Evolutionary conservation across 2,797 vertebrate genomes (phyloP).

Genomic region (Sandelia bainsii): DNA sequence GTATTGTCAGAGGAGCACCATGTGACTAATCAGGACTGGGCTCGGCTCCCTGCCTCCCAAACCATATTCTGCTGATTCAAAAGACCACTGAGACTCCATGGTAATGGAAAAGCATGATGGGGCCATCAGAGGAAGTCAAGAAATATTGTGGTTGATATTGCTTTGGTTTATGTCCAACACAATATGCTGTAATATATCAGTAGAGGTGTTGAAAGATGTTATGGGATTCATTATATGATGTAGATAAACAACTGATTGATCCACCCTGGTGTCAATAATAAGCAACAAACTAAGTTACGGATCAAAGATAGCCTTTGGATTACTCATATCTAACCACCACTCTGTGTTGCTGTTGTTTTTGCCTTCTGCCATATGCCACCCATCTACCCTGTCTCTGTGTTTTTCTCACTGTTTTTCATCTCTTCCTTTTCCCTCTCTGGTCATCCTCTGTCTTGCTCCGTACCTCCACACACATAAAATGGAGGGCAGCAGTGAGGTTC

Average conservation of each 20-base stretch:
- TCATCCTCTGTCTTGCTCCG: constrained; percentile 75
- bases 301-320: constrained; percentile 52
- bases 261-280: constrained; percentile 60
- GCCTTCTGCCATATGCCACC: constrained; percentile 60
- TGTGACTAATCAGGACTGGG: constrained; percentile 78
- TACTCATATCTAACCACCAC: constrained; percentile 37
- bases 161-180: constrained; percentile 72
- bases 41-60: constrained; percentile 67
- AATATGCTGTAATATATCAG: constrained; percentile 62
- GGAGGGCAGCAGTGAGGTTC: constrained; percentile 90
- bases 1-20: constrained; percentile 70
- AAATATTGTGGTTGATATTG: constrained; percentile 57
- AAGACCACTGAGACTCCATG: constrained; percentile 66
- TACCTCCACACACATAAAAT: constrained; percentile 79
- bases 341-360: constrained; percentile 49
- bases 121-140: constrained; percentile 67
- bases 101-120: constrained; percentile 67
- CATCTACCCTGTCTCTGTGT: constrained; percentile 47
- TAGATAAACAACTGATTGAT: constrained; percentile 66
- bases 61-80: constrained; percentile 80
- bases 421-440: constrained; percentile 70
- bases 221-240: constrained; percentile 61
- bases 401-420: constrained; percentile 61
- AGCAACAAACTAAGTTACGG: constrained; percentile 50
- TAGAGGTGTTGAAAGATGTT: constrained; percentile 57